phyloP scores from a whole-genome alignment of 2,888 invertebrate species.

The Cheilosia variabilis region DNA sequence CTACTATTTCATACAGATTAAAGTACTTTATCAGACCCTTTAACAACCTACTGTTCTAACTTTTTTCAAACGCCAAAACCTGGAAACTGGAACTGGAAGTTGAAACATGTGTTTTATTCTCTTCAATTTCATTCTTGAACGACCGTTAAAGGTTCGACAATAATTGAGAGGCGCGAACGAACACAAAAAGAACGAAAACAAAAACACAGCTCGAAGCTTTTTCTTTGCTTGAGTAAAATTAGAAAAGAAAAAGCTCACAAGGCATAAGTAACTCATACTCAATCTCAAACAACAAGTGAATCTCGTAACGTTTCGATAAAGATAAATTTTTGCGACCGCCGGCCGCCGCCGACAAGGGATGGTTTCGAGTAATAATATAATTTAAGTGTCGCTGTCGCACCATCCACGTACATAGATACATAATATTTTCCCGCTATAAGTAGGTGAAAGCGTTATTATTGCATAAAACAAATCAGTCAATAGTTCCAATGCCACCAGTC shows the following conservation, averaged over 20 bases:
- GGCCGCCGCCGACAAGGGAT: conserved; percentile 31
- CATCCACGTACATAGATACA: too few relatives aligned
- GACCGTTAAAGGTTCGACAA: too few relatives aligned
- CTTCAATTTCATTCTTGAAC: too few relatives aligned
- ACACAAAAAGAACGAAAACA: conserved; percentile 3
- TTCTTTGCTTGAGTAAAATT: conserved; percentile 30
- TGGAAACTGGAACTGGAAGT: too few relatives aligned
- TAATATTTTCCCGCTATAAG: conserved; percentile 14
- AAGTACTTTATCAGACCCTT: too few relatives aligned
- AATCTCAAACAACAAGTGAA: conserved; percentile 11
- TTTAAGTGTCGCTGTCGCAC: too few relatives aligned
- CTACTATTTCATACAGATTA: too few relatives aligned
- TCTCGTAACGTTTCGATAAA: not conserved
- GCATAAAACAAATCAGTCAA: conserved; percentile 55
- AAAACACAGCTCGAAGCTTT: conserved; percentile 22
- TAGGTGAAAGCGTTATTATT: conserved; percentile 68
- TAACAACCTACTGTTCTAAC: too few relatives aligned
- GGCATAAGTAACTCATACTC: conserved; percentile 67
- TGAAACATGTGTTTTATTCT: too few relatives aligned
- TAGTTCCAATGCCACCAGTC: conserved; percentile 66
- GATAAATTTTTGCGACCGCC: conserved; percentile 12
- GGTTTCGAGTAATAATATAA: conserved; percentile 54
- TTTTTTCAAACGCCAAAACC: too few relatives aligned
- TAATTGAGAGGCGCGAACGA: not conserved
- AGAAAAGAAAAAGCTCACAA: conserved; percentile 47